phyloP scores from a whole-genome alignment of 2,888 invertebrate genomes.

The Cosmia trapezina region DNA sequence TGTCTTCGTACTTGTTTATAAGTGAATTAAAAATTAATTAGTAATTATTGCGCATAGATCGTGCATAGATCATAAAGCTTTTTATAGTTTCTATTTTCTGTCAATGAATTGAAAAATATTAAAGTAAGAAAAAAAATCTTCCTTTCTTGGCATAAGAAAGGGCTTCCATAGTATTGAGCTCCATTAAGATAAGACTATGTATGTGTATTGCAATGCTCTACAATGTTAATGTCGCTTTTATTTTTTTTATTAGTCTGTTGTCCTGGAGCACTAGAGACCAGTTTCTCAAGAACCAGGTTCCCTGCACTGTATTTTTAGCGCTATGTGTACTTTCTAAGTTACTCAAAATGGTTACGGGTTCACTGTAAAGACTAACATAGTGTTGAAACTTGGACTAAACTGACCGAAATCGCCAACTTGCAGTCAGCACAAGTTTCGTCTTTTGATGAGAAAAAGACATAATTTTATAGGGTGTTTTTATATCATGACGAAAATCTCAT shows the following conservation, averaged over 20 bases:
- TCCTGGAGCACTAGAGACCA: neutral
- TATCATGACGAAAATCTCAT: neutral
- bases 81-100: conserved; percentile 14
- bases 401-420: conserved; percentile 5
- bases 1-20: too few species aligned
- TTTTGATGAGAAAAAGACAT: neutral
- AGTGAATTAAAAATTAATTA: too few species aligned
- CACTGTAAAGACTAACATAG: conserved; percentile 9
- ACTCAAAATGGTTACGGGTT: conserved; percentile 18
- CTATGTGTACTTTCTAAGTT: conserved; percentile 14
- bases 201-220: conserved; percentile 6
- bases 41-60: too few species aligned
- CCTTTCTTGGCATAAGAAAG: too few species aligned
- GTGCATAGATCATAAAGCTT: conserved; percentile 5
- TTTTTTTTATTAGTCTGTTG: neutral
- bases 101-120: conserved; percentile 19
- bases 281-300: neutral
- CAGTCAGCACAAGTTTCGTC: neutral
- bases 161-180: conserved; percentile 15
- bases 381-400: conserved; percentile 23
- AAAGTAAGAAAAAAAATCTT: neutral
- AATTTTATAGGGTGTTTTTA: neutral
- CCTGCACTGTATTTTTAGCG: neutral
- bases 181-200: too few species aligned
- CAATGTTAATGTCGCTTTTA: conserved; percentile 4